A percentile compares a stretch with the other conserved stretches of the same genome.
Evolutionary conservation across 2,888 invertebrate genomes (phyloP).

Genomic region (Ectropis crepuscularia): DNA sequence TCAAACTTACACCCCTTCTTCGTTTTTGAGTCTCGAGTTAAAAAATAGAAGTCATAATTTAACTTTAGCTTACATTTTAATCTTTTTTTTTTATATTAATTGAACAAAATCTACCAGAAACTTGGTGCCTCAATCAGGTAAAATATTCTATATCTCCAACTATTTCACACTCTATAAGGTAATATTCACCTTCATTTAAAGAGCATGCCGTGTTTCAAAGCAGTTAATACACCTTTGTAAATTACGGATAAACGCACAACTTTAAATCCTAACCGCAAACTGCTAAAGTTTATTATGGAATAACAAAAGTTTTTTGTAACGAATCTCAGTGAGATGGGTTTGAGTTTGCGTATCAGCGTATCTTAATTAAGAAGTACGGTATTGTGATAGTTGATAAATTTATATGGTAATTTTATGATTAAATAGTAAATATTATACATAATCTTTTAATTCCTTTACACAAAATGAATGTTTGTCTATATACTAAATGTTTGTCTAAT

Average conservation of each 20-base stretch:
- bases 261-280: not conserved
- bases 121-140: not conserved
- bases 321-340: not conserved
- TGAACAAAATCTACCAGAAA: too few species aligned
- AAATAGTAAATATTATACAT: not conserved
- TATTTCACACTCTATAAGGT: conserved; percentile 16
- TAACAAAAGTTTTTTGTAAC: not conserved
- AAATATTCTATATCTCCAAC: conserved; percentile 10
- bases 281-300: not conserved
- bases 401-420: not conserved
- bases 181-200: conserved; percentile 17
- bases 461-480: too few species aligned
- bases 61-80: too few species aligned
- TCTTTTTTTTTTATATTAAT: too few species aligned
- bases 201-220: conserved; percentile 16
- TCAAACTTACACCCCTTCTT: too few species aligned
- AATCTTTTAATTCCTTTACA: too few species aligned
- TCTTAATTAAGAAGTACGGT: conserved; percentile 14
- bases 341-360: conserved; percentile 14
- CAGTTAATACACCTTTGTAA: conserved; percentile 13
- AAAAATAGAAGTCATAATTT: too few species aligned
- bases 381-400: conserved; percentile 4
- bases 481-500: too few species aligned
- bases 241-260: conserved; percentile 4
- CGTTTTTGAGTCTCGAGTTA: too few species aligned